These are phyloP conservation scores for Calliopum simillimum DNA, from an alignment of 2,888 invertebrate genomes.

Conservation along the genomic window DNA sequence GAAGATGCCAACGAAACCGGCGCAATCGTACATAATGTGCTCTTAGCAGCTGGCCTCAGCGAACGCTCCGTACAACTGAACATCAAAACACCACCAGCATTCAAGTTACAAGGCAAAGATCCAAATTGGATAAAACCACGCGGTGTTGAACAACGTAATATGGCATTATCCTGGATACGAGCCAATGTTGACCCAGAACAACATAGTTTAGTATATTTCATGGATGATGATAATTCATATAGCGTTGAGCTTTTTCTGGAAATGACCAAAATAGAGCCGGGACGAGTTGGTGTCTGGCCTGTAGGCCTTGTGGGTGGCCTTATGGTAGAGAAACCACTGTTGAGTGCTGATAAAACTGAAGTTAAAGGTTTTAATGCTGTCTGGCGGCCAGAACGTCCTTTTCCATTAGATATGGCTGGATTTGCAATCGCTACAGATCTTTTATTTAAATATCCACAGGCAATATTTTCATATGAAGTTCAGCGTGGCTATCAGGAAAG, in stretches of 20 bases:
- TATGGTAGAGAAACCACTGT: slow-evolving; percentile 89
- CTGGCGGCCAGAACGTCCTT: slow-evolving; percentile 91
- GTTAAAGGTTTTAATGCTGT: slow-evolving; percentile 75
- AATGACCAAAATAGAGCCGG: slow-evolving; percentile 81
- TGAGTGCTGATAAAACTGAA: slow-evolving; percentile 72
- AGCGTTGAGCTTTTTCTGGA: slow-evolving; percentile 89
- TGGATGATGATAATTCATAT: slow-evolving; percentile 98
- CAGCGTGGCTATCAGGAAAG: slow-evolving; percentile 92
- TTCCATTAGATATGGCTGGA: slow-evolving; percentile 98
- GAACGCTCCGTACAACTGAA: slow-evolving; percentile 73
- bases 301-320: slow-evolving; percentile 97
- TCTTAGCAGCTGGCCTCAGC: slow-evolving; percentile 68
- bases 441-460: slow-evolving; percentile 77
- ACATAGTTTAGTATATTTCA: slow-evolving; percentile 84
- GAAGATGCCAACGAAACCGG: slow-evolving; percentile 80
- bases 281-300: slow-evolving; percentile 88
- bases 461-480: slow-evolving; percentile 85
- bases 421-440: slow-evolving; percentile 88
- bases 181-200: slow-evolving; percentile 69
- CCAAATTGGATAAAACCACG: slow-evolving; percentile 84
- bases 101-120: slow-evolving; percentile 74
- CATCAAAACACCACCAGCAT: slow-evolving; percentile 76
- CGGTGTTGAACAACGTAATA: slow-evolving; percentile 92
- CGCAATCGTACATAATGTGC: slow-evolving; percentile 76
- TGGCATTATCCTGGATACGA: slow-evolving; percentile 81